Evolutionary conservation across 2,888 invertebrate species (phyloP), one percentile per base, ranked within the genome.

Genomic region (Hemithea aestivaria): DNA sequence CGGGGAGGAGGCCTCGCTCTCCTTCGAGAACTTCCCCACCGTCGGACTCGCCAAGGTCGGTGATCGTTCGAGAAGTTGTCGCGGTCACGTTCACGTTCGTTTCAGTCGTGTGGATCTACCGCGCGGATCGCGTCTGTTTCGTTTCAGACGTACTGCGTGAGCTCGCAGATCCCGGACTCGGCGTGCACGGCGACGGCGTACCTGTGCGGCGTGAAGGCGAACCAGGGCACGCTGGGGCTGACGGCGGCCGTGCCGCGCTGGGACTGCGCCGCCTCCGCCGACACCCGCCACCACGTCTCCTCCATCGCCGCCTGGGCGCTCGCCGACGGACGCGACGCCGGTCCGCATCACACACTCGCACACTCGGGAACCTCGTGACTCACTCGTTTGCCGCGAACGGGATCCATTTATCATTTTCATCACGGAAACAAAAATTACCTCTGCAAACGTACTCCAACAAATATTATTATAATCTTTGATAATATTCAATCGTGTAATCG

Each of bases 171-270:
- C 0, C 83, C 93, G 0, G 93, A 93, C 65, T 93, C 93, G 0
- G 92, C 93, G 0, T 91, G 90, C 45, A 87, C 91, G 0, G 90
- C 91, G 0, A 92, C 92, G 0, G 92, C 92, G 0, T 91, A 90
- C 56, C 66, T 92, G 28, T 81, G 88, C 20, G 93, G 93, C 0
- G 88, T 90, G 5, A 93, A 93, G 64, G 88, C 82, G 1, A 92
- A 92, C 66, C 78, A 78, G 33, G 88, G 84, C n/a, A 90, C 90
- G 0, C 72, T 92, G 3, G 92, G 93, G 0, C 88, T 94, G 1
- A 89, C 90, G 7, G 91, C 88, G 0, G 76, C 87, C 20, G 93
- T 92, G 0, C 58, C 70, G 7, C 71, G 83, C 0, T 73, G 82
- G 7, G 88, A 92, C 66, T 94, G 94, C 66, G 62, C 70, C 0